Evolutionary conservation across 1,140 invertebrate genomes (phyloP).

Genomic region (Tetramorium alpestre): DNA sequence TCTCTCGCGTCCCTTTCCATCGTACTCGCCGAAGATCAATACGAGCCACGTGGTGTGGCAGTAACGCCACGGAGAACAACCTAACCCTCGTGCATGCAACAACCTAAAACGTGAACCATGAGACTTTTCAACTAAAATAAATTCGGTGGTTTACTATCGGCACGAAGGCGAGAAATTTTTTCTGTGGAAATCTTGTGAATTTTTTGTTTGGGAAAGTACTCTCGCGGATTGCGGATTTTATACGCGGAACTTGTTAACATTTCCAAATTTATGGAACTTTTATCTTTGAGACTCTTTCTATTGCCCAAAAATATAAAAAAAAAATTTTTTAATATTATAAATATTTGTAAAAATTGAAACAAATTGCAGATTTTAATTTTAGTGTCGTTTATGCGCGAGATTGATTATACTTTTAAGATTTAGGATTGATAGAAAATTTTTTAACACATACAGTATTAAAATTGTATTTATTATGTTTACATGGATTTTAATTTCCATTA

Average conservation of each 20-base stretch:
- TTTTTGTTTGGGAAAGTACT: not conserved
- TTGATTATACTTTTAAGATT: not conserved
- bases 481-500: not conserved
- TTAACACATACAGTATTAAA: not conserved
- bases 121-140: constrained; percentile 8
- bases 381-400: not conserved
- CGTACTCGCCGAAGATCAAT: constrained; percentile 83
- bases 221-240: not conserved
- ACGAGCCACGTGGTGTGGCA: constrained; percentile 83
- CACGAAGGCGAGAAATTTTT: not conserved
- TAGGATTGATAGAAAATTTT: not conserved
- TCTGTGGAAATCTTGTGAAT: not conserved
- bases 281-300: not conserved
- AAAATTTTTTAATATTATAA: not conserved
- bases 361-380: not conserved
- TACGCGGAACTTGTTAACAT: not conserved
- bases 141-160: constrained; percentile 23
- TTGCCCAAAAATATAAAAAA: not conserved
- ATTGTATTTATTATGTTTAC: not conserved
- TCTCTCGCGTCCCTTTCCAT: constrained; percentile 71
- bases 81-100: constrained; percentile 75
- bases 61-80: constrained; percentile 70
- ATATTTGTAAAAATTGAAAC: not conserved
- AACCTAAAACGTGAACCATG: constrained; percentile 62
- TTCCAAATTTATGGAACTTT: not conserved